Evolutionary conservation across 2,888 invertebrate genomes (phyloP), one percentile per base, ranked within the genome.

Genomic region (Zygogramma bicolorata): DNA sequence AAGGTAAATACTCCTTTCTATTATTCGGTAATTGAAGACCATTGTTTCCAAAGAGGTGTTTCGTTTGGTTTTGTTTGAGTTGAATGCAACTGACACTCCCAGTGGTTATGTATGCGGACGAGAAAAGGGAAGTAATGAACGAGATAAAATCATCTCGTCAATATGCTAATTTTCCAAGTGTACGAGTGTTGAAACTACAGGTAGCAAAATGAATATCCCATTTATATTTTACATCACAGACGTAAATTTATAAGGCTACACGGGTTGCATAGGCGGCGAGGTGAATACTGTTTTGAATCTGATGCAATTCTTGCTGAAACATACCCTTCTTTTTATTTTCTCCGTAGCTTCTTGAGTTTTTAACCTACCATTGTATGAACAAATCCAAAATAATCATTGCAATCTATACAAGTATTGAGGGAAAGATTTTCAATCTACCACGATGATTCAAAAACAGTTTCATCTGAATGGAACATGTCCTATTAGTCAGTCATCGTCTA

Each of bases 61-160:
- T n/a, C 25, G 22, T 10, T 10, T 20, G 53, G 25, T 53, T n/a
- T 22, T 25, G 22, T 25, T 53, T 27, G 46, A 29, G 42, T 46
- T 29, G 40, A 42, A 42, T 46, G 27, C 46, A 63, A 18, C 62
- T 18, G 46, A 63, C 62, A 27, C 62, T 46, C 46, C 62, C 29
- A 29, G n/a, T 27, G 10, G 46, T 63, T 63, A 63, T 63, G 13
- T 63, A 46, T 42, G 62, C 62, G 46, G 7, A 62, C 42, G 25
- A 46, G 62, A 46, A 62, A 62, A 40, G 13, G 46, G 27, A 63
- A 46, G 40, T 63, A 63, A 63, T 42, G 29, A 63, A 63, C 15
- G 6, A 42, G 81, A 70, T 71, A 68, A 60, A 65, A 70, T 74
- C 68, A 68, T 68, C 68, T 68, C 69, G 68, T 74, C 74, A 74